Evolutionary conservation across 2,113 vertebrate species (phyloP), one percentile per base, ranked within the genome.

Genomic region (Rhabdornis inornatus): DNA sequence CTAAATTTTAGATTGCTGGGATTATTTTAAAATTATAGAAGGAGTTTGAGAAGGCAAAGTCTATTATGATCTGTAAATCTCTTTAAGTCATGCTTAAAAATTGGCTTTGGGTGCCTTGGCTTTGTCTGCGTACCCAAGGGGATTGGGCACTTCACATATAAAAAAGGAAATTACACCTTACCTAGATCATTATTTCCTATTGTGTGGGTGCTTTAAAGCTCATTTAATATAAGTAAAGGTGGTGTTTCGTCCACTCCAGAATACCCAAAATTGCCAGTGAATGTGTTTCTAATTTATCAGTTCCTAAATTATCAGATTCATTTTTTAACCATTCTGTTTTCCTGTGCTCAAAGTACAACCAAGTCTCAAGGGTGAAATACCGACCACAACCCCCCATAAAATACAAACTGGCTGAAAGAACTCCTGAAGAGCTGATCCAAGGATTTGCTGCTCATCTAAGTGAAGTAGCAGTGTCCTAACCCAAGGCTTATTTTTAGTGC

Each of bases 401-500:
- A 39, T 6, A 64, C 15, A 55, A 22, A 11, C 6, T 8, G 52
- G 13, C 14, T 35, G 1, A 40, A 70, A 60, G 35, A 33, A 3
- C 5, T 14, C 21, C 33, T 70, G 27, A 33, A 21, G 13, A 25
- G 27, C 42, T 20, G 24, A 55, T 24, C 55, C 44, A 47, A 24
- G 39, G 31, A 14, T 68, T 61, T 66, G 42, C 15, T 49, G 23
- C 33, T 75, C 28, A 20, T 24, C 31, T 25, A 2, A 24, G 15
- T n/a, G 76, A 47, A 60, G 33, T 1, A 8, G 23, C 66, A 61
- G 19, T 24, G 13, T 24, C 31, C 42, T 49, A 63, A 52, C 10
- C 9, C 15, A 13, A 76, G 13, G 2, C 0, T 4, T 22, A 13
- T 7, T 60, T 84, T 56, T 11, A 23, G 37, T 2, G 1, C 8